Conservation (phyloP, 2,113 vertebrate genomes). For the Choloepus hoffmanni region DNA sequence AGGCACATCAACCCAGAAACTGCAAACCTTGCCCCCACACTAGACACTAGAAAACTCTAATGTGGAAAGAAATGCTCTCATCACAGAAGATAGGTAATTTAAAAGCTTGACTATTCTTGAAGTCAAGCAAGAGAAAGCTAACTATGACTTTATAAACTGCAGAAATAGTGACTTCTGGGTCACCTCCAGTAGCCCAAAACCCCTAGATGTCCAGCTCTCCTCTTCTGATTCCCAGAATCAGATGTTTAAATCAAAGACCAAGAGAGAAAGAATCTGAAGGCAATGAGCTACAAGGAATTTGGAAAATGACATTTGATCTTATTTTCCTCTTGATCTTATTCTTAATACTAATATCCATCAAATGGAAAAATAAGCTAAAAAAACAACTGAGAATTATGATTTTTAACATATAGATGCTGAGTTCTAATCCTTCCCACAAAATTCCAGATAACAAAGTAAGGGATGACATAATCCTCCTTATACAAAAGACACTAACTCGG, state of each 20-base stretch:
- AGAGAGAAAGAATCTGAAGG: slow-evolving; percentile 41
- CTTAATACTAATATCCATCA: not conserved
- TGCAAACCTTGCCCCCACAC: not conserved
- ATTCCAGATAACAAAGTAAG: not conserved
- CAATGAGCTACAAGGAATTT: not conserved
- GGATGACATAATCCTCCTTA: not conserved
- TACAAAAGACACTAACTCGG: not conserved
- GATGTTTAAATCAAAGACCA: slow-evolving; percentile 34
- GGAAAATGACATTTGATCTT: slow-evolving; percentile 40
- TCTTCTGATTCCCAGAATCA: not conserved
- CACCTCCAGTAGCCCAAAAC: slow-evolving; percentile 1
- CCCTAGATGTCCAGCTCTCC: not conserved
- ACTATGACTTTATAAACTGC: slow-evolving; percentile 56
- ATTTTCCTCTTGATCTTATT: slow-evolving; percentile 36
- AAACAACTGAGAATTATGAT: not conserved
- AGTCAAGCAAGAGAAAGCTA: slow-evolving; percentile 38
- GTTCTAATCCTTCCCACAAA: slow-evolving; percentile 37
- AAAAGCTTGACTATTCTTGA: slow-evolving; percentile 41
- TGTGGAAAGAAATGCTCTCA: not conserved
- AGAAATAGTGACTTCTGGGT: slow-evolving; percentile 28
- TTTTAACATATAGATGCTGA: slow-evolving; percentile 19
- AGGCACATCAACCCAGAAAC: slow-evolving; percentile 22
- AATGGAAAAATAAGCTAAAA: slow-evolving; percentile 9
- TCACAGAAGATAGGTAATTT: not conserved
- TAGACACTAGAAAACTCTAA: slow-evolving; percentile 28